Conservation (phyloP, 2,113 vertebrate species). For the Rhea pennata region DNA sequence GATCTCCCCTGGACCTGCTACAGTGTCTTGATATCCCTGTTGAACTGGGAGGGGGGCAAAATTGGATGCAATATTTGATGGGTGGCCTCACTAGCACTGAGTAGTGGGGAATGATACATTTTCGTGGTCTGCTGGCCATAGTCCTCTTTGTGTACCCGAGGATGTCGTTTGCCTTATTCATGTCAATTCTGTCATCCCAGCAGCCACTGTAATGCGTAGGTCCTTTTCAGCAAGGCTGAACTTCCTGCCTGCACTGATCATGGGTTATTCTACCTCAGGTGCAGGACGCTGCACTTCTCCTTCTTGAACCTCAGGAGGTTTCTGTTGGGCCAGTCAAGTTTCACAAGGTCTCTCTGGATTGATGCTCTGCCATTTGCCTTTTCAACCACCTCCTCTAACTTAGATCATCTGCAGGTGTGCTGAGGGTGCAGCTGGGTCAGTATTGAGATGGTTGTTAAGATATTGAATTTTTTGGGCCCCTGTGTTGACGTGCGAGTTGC, state of each 20-base stretch:
- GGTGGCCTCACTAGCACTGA: background rate
- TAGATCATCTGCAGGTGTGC: rapidly evolving
- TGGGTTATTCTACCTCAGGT: background rate
- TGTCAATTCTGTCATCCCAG: background rate
- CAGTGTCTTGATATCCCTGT: background rate
- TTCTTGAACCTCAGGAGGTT: background rate
- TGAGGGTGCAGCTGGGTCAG: rapidly evolving
- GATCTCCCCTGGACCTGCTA: background rate
- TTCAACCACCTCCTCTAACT: background rate
- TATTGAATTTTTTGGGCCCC: background rate
- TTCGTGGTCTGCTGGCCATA: rapidly evolving
- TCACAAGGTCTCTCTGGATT: background rate
- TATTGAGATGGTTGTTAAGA: background rate
- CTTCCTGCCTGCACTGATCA: rapidly evolving
- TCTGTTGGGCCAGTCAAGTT: background rate
- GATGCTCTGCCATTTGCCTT: background rate
- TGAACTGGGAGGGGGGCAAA: background rate
- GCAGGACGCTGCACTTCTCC: background rate
- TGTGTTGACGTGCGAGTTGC: background rate
- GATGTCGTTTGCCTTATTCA: background rate
- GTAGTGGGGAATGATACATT: background rate
- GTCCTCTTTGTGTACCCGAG: background rate
- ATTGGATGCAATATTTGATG: background rate
- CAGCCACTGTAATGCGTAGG: rapidly evolving
- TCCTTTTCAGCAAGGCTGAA: background rate